Conservation (phyloP, 2,888 invertebrate species). For the Megastigmus dorsalis region DNA sequence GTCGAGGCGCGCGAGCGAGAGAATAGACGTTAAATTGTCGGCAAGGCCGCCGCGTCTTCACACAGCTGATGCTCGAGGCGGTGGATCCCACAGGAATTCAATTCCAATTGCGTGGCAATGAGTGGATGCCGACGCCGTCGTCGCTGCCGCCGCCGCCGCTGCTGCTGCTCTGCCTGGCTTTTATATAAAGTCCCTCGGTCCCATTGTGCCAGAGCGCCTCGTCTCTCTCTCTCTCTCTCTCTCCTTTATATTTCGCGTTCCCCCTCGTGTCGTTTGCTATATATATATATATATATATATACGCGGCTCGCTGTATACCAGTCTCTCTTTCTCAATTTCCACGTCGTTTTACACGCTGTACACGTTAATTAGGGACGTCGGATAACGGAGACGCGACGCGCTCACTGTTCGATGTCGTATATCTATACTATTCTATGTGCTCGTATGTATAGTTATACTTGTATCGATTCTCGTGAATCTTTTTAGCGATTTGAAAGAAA, state of each 20-base stretch:
- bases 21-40: neutral
- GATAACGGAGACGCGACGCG: neutral
- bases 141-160: neutral
- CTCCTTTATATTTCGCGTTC: neutral
- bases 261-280: no score
- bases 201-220: neutral
- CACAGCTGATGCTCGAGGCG: no score
- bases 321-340: slow-evolving; percentile 15
- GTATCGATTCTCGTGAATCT: no score
- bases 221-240: neutral
- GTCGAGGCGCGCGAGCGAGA: no score
- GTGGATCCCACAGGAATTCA: slow-evolving; percentile 54
- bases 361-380: slow-evolving; percentile 1
- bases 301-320: no score
- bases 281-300: no score
- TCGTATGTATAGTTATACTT: no score
- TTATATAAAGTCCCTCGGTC: neutral
- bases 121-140: neutral
- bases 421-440: no score
- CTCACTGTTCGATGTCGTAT: no score
- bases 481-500: no score
- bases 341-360: neutral
- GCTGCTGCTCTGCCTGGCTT: no score
- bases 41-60: neutral
- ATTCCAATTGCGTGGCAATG: slow-evolving; percentile 38